Base-by-base conservation (phyloP, 2,113 vertebrate species). In the Protobothrops mucrosquamatus region DNA sequence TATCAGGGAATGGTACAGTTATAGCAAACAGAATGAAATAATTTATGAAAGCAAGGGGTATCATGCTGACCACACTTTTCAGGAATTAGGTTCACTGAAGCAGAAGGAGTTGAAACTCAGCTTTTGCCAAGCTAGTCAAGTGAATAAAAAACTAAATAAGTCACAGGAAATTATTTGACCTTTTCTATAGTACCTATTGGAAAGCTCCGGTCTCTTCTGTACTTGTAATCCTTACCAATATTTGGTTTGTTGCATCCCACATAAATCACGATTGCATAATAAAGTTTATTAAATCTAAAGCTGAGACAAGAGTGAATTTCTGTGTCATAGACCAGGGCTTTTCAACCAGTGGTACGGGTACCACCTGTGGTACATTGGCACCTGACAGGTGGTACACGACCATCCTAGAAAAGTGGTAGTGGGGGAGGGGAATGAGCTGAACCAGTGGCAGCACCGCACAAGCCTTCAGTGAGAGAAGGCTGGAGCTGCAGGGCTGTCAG, bases 211-310 rank as follows among this genome's bases (percentile, higher is more conserved):
- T 4, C 3, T 61, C 55, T 91, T 29, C 18, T 64, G 14, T n/a
- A 51, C 51, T 39, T 85, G 93, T 59, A 34, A 92, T 26, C 57
- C 87, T 59, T 92, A 94, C 87, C 91, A 43, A 86, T 81, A 26
- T 85, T 54, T 93, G 48, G 46, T 5, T 92, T 56, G 0, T 1
- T 59, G 90, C 91, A 88, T 14, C 89, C 92, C 39, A 86, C n/a
- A 57, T 57, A 85, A 94, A 46, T 23, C 18, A 51, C 46, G 20
- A 24, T 29, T 93, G 88, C 61, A 9, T 91, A 88, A 94, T 85
- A 93, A 93, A 6, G 48, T 5, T 91, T 11, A 87, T 94, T 46
- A 88, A 15, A 55, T n/a, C 89, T 2, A 69, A 91, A 64, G 39
- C 92, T 81, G 59, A 43, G 26, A 43, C 24, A 87, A 86, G 11